These are phyloP conservation scores for Drosophila paulistorum DNA, from an alignment of 1,140 invertebrate species.

Conservation along the genomic window DNA sequence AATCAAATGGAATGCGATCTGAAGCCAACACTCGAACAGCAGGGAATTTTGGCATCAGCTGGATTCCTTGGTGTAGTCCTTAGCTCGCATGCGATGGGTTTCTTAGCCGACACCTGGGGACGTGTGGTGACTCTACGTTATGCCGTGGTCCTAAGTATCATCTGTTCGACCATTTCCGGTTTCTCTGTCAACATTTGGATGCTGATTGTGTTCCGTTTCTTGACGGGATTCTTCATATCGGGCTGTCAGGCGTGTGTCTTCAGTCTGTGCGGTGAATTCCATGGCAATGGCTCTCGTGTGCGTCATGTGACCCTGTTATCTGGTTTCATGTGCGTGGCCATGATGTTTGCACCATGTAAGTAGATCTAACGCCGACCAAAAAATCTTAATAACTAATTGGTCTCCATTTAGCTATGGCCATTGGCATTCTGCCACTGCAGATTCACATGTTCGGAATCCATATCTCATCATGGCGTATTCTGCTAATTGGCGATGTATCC, in stretches of 20 bases:
- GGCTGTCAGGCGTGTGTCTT: conserved; percentile 87
- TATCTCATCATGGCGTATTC: conserved; percentile 87
- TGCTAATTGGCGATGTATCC: conserved; percentile 85
- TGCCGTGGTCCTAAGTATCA: conserved; percentile 87
- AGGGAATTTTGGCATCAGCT: conserved; percentile 87
- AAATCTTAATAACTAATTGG: too few species aligned
- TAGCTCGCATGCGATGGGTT: conserved; percentile 89
- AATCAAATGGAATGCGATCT: conserved; percentile 85
- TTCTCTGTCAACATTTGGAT: conserved; percentile 88
- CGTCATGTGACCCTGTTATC: conserved; percentile 85
- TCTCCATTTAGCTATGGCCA: conserved; percentile 85
- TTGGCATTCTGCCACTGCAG: conserved; percentile 85
- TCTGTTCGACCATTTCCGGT: conserved; percentile 87
- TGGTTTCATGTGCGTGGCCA: conserved; percentile 87
- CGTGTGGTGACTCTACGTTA: conserved; percentile 87
- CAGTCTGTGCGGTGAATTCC: conserved; percentile 88
- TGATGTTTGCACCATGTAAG: conserved; percentile 87
- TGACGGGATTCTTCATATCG: conserved; percentile 88
- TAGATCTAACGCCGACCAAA: neutral
- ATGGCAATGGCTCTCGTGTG: conserved; percentile 82
- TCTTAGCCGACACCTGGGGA: conserved; percentile 90
- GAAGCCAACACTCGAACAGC: conserved; percentile 85
- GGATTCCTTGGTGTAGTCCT: conserved; percentile 87
- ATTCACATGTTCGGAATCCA: conserved; percentile 83
- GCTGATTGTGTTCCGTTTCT: conserved; percentile 88